Evolutionary conservation across 2,797 vertebrate genomes (phyloP), one percentile per base, ranked within the genome.

Genomic region (Scolopax rusticola): DNA sequence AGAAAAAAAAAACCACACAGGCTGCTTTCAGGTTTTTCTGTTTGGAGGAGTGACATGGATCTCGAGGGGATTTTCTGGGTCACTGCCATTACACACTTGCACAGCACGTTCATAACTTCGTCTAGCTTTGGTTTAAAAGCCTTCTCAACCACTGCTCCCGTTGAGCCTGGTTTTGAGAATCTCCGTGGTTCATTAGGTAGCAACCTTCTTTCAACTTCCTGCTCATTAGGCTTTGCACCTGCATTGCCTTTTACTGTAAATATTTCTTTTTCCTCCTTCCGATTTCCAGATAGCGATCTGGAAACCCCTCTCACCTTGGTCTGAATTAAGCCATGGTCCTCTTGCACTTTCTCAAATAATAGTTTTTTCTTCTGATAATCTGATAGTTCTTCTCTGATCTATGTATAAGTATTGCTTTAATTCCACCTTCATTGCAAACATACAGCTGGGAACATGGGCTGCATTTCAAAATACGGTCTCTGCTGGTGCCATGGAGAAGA

Each of bases 51-150:
- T 41, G 82, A 77, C 40, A 12, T 28, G 36, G 64, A 63, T 79
- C 63, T 92, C 53, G 77, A 89, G 70, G 45, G 89, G 85, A 77
- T 91, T 95, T 95, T 92, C 47, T 93, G 91, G 67, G 71, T 95
- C 91, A 74, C 51, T 93, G 93, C 56, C 6, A 6, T 67, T 80
- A 7, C 21, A 51, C 43, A 19, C 63, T 77, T 92, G 45, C 68
- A 65, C 63, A 73, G 89, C 81, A 63, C 2, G 9, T 68, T 82
- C n/a, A 14, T 69, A 89, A 76, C 67, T 93, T 74, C 41, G n/a
- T 50, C 56, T 86, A 1, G 11, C 61, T 87, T 71, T 4, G 4
- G 59, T 73, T 54, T 90, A 81, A 92, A 93, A 94, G 21, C 67
- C n/a, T 76, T 65, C 54, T 84, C 33, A 84, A 7, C 59, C 36